These are phyloP conservation scores for Polietes domitor DNA, from an alignment of 2,888 invertebrate species.

Conservation along the genomic window DNA sequence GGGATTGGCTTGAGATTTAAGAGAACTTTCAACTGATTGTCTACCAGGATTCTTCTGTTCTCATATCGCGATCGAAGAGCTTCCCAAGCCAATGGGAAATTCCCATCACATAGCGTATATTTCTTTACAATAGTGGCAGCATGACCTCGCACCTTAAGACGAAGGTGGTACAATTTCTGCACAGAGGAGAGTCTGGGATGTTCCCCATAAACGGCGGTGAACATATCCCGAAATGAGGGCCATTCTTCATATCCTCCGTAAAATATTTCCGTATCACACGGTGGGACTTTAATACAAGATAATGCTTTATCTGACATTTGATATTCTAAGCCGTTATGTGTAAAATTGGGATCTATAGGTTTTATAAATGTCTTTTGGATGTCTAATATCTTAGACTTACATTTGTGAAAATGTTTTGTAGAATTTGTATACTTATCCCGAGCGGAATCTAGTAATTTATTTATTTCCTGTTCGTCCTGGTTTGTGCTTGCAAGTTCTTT, in stretches of 20 bases:
- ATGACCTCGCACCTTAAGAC: constrained; percentile 23
- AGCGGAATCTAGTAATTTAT: background rate
- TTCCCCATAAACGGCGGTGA: no score
- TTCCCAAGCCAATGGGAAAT: constrained; percentile 37
- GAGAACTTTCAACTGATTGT: constrained; percentile 25
- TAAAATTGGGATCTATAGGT: background rate
- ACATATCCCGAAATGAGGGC: no score
- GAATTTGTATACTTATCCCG: background rate
- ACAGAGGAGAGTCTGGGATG: constrained; percentile 20
- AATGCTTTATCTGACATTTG: background rate
- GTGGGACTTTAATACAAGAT: background rate
- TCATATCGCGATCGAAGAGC: constrained; percentile 37
- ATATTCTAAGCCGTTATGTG: background rate
- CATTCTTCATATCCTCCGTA: no score
- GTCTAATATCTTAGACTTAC: constrained; percentile 11
- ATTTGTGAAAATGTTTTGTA: constrained; percentile 16
- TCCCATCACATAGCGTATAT: constrained; percentile 26
- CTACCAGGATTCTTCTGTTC: constrained; percentile 43
- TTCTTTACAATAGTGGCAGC: constrained; percentile 16
- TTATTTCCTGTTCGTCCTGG: background rate
- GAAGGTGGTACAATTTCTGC: constrained; percentile 31
- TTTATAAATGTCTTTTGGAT: background rate
- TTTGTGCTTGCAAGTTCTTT: background rate
- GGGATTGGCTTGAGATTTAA: background rate
- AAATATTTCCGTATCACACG: no score